Base-by-base conservation (phyloP, 23 tunicate species). In the Clavelina lepadiformis region DNA sequence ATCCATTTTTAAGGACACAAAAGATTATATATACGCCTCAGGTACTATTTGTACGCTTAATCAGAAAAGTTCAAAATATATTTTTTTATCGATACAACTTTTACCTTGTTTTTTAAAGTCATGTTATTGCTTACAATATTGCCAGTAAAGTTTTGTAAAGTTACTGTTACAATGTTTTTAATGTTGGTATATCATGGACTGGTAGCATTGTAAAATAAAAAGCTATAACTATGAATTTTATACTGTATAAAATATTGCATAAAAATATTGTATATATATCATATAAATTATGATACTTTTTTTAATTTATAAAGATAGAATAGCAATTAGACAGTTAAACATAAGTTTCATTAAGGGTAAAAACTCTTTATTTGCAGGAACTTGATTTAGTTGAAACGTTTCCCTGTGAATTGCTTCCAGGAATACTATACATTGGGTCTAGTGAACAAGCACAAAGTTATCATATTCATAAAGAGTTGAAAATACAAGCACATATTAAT, bases 1-100 rank as follows among this genome's bases (percentile, higher is more conserved):
- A 87, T 60, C 96, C 96, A 5, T 87, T 87, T 50, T 51, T 87
- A 21, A 66, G 96, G 30, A 87, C 96, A 24, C 96, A 87, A 61
- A 78, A 87, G 61, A 80, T 87, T 27, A 67, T 87, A 33, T 87
- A 87, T 67, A 63, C 80, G 75, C 96, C 96, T 26, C 86, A 73
- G 72, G 95, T 86, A 53, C 31, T 41, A 15, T 41, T 41, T 41
- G 49, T 41, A 41, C 11, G 11, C 49, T 41, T 11, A 11, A 41
- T 41, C 49, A 41, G 49, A 41, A 41, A 15, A 41, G 15, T 11
- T 11, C 49, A 41, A 41, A 15, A 41, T 41, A 15, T 41, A 41
- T 41, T 11, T 8, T 41, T 41, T 11, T 41, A 41, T n/a, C n/a
- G n/a, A n/a, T n/a, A n/a, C n/a, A n/a, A n/a, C n/a, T n/a, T n/a